Evolutionary conservation across 1,140 invertebrate genomes (phyloP), one percentile per base, ranked within the genome.

Genomic region (Drosophila paulistorum): DNA sequence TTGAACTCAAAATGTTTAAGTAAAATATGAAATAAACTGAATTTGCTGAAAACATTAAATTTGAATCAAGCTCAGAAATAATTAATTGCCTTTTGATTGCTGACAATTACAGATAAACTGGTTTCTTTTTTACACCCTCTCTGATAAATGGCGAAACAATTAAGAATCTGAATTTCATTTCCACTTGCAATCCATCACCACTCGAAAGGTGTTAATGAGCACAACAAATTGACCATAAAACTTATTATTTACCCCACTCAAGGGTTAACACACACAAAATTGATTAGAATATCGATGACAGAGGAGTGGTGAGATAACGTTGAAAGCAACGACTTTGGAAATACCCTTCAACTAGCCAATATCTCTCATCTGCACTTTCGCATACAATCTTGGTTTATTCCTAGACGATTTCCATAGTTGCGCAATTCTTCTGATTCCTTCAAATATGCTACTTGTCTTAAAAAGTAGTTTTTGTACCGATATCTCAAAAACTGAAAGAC

Each of bases 41-140:
- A 77, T 45, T 39, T 42, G 30, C 45, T 45, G 65, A 41, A 37
- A 58, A 41, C n/a, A 48, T 20, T 17, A 11, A 51, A 51, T 23
- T 51, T 23, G 17, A 23, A 51, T 51, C 9, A 51, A 51, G 17
- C 20, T 51, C 45, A 20, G 1, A 51, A 30, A 59, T 77, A 63
- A 79, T 59, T 87, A 79, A 87, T 87, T 65, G 57, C 76, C 73
- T 71, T 77, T 87, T 79, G 70, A 87, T 87, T 77, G 73, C 68
- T 67, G 79, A 79, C 69, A 73, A 74, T 48, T 37, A 77, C 66
- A 70, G 68, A 30, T 60, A 61, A 85, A 86, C 83, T 54, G 57
- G 79, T 39, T 39, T 26, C 23, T 4, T 3, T 26, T 87, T 72
- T 74, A 74, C 62, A 71, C 65, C 57, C 65, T 64, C 65, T 63